These are phyloP conservation scores for Drosophila pachea DNA, from an alignment of 1,140 invertebrate genomes.

Conservation along the genomic window DNA sequence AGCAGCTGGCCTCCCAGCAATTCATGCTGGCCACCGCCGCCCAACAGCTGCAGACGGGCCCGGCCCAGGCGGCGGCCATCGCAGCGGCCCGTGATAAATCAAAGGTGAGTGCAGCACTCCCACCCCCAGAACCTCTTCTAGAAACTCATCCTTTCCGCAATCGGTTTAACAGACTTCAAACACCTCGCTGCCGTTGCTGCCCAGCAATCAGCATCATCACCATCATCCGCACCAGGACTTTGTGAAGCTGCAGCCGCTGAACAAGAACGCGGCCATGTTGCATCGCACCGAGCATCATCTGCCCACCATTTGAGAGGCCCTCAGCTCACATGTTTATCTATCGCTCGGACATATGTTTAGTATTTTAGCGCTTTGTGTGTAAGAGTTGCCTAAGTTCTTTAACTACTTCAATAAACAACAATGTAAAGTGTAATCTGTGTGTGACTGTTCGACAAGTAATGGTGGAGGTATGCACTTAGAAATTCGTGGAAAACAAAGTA, in stretches of 20 bases:
- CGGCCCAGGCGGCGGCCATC: slow-evolving; percentile 63
- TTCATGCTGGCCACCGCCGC: slow-evolving; percentile 68
- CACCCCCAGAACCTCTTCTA: not conserved
- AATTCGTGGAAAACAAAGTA: too few species aligned
- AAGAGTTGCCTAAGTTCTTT: slow-evolving; percentile 35
- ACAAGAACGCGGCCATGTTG: slow-evolving; percentile 68
- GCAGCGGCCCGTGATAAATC: slow-evolving; percentile 74
- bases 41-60: slow-evolving; percentile 65
- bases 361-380: slow-evolving; percentile 23
- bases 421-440: slow-evolving; percentile 41
- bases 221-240: slow-evolving; percentile 74
- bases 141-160: not conserved
- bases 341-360: not conserved
- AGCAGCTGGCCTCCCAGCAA: slow-evolving; percentile 68
- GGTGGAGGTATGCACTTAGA: too few species aligned
- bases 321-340: slow-evolving; percentile 3
- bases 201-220: slow-evolving; percentile 65
- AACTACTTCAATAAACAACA: slow-evolving; percentile 52
- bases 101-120: slow-evolving; percentile 50
- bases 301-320: slow-evolving; percentile 67
- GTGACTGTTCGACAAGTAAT: too few species aligned
- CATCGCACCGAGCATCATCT: slow-evolving; percentile 78
- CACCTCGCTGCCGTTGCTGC: slow-evolving; percentile 76
- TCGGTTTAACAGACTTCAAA: slow-evolving; percentile 66
- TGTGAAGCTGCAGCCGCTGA: slow-evolving; percentile 70